phyloP scores from a whole-genome alignment of 2,888 invertebrate genomes.

The Coremacera marginata region DNA sequence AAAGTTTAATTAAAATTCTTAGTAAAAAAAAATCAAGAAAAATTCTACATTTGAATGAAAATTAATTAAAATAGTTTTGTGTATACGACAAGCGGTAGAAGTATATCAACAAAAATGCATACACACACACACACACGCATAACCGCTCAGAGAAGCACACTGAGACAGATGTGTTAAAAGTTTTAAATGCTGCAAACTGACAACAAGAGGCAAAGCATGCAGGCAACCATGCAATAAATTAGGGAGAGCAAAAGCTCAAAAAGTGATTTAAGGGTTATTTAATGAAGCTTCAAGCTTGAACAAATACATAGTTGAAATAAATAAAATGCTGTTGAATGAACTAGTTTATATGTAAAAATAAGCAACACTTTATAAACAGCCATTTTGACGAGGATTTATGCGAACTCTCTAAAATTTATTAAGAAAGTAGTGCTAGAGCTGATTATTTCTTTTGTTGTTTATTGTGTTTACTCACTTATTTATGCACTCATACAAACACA shows the following conservation, averaged over 20 bases:
- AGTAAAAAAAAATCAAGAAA: conserved; percentile 54
- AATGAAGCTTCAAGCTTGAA: no score
- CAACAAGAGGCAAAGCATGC: not conserved
- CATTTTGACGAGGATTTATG: not conserved
- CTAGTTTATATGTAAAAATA: no score
- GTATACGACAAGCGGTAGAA: not conserved
- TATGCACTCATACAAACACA: no score
- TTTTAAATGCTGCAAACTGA: not conserved
- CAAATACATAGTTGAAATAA: no score
- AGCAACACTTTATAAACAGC: no score
- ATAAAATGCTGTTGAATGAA: no score
- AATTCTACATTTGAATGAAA: conserved; percentile 59
- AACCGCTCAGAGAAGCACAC: not conserved
- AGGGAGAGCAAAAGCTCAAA: not conserved
- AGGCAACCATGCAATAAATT: conserved; percentile 9
- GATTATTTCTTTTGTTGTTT: no score
- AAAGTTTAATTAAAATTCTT: conserved; percentile 64
- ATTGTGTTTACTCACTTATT: no score
- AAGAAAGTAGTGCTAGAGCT: no score
- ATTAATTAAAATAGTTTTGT: conserved; percentile 65
- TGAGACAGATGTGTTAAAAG: conserved; percentile 3
- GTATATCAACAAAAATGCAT: conserved; percentile 40
- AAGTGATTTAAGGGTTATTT: no score
- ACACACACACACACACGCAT: conserved; percentile 32
- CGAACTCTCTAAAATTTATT: not conserved